Evolutionary conservation across 1,140 invertebrate species (phyloP).

Genomic region (Schlechtendalia chinensis): DNA sequence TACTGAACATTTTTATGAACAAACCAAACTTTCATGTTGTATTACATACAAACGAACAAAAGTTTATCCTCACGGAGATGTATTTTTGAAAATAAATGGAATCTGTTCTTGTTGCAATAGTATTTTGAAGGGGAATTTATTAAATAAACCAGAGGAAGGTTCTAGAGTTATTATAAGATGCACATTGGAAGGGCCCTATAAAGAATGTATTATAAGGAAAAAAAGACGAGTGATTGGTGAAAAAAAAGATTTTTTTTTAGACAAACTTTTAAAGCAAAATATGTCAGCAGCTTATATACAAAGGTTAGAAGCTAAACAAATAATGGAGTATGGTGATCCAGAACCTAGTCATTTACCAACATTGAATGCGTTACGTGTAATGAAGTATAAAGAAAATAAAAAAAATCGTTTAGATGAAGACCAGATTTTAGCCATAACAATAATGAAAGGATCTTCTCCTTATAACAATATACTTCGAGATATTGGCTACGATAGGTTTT

Average conservation of each 20-base stretch:
- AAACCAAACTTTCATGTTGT: too few species aligned
- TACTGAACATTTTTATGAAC: too few species aligned
- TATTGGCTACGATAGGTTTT: background rate
- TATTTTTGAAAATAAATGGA: too few species aligned
- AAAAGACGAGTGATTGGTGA: conserved; percentile 1
- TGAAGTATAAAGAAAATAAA: conserved; percentile 11
- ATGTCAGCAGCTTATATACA: background rate
- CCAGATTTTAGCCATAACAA: background rate
- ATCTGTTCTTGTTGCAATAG: too few species aligned
- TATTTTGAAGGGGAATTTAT: too few species aligned
- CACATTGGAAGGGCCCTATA: background rate
- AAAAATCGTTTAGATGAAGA: background rate
- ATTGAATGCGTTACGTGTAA: background rate
- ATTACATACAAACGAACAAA: too few species aligned
- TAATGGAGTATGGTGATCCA: too few species aligned
- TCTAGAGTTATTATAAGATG: too few species aligned
- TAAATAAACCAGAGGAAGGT: too few species aligned
- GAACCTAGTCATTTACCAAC: background rate
- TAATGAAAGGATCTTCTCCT: background rate
- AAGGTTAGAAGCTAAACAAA: background rate
- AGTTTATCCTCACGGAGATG: too few species aligned
- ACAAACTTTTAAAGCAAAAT: background rate
- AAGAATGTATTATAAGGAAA: background rate
- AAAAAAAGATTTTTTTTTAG: background rate
- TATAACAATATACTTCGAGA: background rate